phyloP scores from a whole-genome alignment of 2,888 invertebrate genomes.

The Arctia plantaginis region DNA sequence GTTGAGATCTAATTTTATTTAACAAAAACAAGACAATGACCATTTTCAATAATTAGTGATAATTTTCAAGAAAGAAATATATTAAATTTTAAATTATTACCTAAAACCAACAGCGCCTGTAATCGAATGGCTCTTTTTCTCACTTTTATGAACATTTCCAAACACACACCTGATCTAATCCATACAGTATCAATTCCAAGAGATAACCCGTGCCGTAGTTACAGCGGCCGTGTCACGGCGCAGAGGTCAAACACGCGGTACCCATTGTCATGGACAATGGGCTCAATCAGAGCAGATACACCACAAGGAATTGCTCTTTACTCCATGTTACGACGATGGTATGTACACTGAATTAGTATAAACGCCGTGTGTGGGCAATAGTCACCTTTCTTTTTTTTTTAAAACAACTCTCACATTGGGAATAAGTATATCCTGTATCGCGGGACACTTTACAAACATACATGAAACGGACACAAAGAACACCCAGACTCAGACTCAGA shows the following conservation, averaged over 20 bases:
- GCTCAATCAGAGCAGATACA: slow-evolving; percentile 13
- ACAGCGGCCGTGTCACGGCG: not conserved
- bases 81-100: too few species aligned
- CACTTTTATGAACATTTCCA: not conserved
- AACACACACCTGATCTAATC: not conserved
- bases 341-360: not conserved
- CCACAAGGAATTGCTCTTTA: not conserved
- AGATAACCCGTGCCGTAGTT: not conserved
- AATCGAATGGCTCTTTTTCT: too few species aligned
- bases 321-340: not conserved
- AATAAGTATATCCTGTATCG: too few species aligned
- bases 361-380: not conserved
- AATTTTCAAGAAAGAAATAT: too few species aligned
- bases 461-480: too few species aligned
- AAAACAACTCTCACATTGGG: too few species aligned
- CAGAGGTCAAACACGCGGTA: slow-evolving; percentile 5
- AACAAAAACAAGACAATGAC: too few species aligned
- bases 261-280: slow-evolving; percentile 13
- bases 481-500: too few species aligned
- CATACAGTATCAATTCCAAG: not conserved
- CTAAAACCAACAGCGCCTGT: too few species aligned
- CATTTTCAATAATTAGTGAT: too few species aligned
- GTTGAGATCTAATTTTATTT: too few species aligned
- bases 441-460: too few species aligned
- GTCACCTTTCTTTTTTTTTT: not conserved